phyloP scores from a whole-genome alignment of 2,888 invertebrate genomes.

The Bembecia ichneumoniformis region DNA sequence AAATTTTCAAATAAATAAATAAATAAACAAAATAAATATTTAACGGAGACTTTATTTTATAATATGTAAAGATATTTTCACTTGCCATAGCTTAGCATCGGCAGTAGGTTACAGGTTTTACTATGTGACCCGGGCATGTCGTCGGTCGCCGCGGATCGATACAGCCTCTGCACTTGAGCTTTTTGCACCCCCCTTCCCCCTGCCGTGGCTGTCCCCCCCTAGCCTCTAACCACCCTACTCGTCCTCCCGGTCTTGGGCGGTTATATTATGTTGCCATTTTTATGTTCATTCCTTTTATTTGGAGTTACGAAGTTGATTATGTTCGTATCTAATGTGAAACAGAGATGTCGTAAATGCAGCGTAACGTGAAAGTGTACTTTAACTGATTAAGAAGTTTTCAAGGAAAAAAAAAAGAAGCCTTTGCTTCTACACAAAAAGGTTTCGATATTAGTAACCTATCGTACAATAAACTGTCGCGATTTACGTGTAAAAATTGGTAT shows the following conservation, averaged over 20 bases:
- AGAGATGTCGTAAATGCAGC: background rate
- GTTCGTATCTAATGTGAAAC: background rate
- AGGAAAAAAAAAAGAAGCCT: background rate
- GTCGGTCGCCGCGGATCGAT: conserved; percentile 56
- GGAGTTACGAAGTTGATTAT: background rate
- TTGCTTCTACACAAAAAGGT: too few relatives aligned
- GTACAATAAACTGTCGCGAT: too few relatives aligned
- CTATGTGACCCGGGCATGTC: conserved; percentile 64
- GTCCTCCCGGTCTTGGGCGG: conserved; percentile 31
- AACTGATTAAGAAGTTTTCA: conserved; percentile 4
- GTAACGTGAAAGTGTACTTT: conserved; percentile 4
- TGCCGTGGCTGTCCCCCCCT: conserved; percentile 1
- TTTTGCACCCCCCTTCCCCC: conserved; percentile 36
- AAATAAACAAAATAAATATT: too few relatives aligned
- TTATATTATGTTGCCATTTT: conserved; percentile 48
- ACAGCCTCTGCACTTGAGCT: conserved; percentile 71
- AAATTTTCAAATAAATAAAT: too few relatives aligned
- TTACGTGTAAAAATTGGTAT: too few relatives aligned
- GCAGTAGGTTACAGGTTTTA: too few relatives aligned
- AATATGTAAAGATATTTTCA: too few relatives aligned
- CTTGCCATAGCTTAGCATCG: too few relatives aligned
- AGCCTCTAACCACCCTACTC: conserved; percentile 12
- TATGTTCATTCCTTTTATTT: conserved; percentile 45
- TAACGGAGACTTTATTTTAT: too few relatives aligned
- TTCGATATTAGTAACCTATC: too few relatives aligned